Percentiles rank a stretch among this genome's conserved stretches.
These are phyloP conservation scores for Seira sanloemensis DNA, from an alignment of 2,888 invertebrate genomes.

Conservation along the genomic window DNA sequence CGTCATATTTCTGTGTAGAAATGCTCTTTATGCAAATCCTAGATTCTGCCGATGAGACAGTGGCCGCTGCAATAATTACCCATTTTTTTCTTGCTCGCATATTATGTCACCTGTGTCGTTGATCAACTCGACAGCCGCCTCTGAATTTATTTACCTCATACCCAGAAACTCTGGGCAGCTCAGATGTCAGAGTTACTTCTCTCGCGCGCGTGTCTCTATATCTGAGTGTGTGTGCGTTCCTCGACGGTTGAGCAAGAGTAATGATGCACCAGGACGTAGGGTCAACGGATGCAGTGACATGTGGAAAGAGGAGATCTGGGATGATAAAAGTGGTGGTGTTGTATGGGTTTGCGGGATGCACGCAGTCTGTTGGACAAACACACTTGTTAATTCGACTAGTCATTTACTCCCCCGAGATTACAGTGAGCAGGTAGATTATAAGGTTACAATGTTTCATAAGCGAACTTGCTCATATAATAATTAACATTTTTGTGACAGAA, in stretches of 20 bases:
- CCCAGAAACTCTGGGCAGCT: slow-evolving; percentile 33
- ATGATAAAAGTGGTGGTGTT: too few relatives aligned
- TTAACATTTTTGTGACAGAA: too few relatives aligned
- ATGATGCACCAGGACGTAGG: slow-evolving; percentile 22
- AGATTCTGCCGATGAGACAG: too few relatives aligned
- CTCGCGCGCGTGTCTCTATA: slow-evolving; percentile 28
- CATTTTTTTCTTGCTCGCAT: too few relatives aligned
- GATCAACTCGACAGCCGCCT: too few relatives aligned
- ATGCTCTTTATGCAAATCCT: too few relatives aligned
- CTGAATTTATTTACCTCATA: slow-evolving; percentile 41
- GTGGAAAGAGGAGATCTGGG: neutral
- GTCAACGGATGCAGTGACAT: slow-evolving; percentile 45
- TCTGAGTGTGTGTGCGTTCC: slow-evolving; percentile 2
- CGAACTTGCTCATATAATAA: too few relatives aligned
- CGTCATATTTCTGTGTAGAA: too few relatives aligned
- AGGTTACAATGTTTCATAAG: neutral
- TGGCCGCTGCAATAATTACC: too few relatives aligned
- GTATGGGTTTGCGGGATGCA: too few relatives aligned
- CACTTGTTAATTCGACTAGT: neutral
- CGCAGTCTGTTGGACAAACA: neutral
- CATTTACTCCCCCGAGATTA: neutral
- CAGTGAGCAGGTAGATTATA: neutral
- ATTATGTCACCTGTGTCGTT: too few relatives aligned
- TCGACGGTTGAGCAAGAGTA: slow-evolving; percentile 27
- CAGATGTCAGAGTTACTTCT: too few relatives aligned